phyloP scores from a whole-genome alignment of 23 tunicate species.

The Styela plicata region DNA sequence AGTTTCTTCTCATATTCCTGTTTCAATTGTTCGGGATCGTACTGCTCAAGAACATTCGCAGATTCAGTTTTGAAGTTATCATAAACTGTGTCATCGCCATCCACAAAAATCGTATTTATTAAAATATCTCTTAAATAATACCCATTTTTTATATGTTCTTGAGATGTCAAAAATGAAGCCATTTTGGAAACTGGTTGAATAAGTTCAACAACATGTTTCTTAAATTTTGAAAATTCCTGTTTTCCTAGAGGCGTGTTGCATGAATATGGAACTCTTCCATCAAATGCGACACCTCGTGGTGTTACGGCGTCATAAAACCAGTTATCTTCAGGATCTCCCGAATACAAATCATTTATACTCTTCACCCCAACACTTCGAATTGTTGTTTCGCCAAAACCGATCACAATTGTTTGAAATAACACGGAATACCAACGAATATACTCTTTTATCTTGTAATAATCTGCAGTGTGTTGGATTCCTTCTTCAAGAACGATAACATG shows the following conservation, averaged over 20 bases:
- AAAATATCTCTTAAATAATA: slow-evolving; percentile 29
- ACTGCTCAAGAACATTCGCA: no score
- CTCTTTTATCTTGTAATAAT: slow-evolving; percentile 26
- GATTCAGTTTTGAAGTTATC: neutral
- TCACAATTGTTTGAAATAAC: slow-evolving; percentile 23
- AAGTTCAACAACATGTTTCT: slow-evolving; percentile 19
- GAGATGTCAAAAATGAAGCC: slow-evolving; percentile 15
- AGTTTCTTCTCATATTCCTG: no score
- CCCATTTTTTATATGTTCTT: slow-evolving; percentile 16
- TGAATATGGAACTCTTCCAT: slow-evolving; percentile 40
- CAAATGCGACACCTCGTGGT: slow-evolving; percentile 25
- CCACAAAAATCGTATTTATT: slow-evolving; percentile 17
- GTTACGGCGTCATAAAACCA: slow-evolving; percentile 53
- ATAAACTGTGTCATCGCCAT: slow-evolving; percentile 5
- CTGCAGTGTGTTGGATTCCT: no score
- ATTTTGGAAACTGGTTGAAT: slow-evolving; percentile 33
- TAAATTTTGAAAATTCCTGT: slow-evolving; percentile 6
- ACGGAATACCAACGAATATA: slow-evolving; percentile 37
- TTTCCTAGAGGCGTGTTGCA: slow-evolving; percentile 44
- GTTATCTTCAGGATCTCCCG: no score
- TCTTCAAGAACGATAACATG: no score
- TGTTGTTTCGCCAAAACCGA: slow-evolving; percentile 42
- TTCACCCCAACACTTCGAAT: no score
- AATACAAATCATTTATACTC: no score
- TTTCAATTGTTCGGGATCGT: no score